These are phyloP conservation scores for Gavialis gangeticus DNA, from an alignment of 2,113 vertebrate genomes.

Conservation along the genomic window DNA sequence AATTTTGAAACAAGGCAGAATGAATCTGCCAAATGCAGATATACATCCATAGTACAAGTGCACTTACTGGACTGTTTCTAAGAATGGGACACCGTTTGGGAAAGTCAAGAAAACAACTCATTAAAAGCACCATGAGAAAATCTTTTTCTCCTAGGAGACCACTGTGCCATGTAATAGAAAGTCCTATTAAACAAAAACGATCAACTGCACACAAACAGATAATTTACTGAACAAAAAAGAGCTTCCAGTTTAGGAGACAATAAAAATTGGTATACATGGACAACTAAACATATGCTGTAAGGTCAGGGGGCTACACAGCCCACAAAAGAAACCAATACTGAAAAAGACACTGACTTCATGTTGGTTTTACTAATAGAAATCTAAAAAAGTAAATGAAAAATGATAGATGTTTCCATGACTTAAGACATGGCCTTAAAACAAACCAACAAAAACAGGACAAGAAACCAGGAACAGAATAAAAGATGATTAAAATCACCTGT, in stretches of 20 bases:
- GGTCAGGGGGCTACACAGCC: background rate
- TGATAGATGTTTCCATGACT: background rate
- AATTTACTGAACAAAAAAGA: slow-evolving; percentile 39
- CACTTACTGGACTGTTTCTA: background rate
- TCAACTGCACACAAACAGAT: background rate
- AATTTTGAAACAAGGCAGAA: slow-evolving; percentile 21
- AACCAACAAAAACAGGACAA: slow-evolving; percentile 28
- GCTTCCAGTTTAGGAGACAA: slow-evolving; percentile 27
- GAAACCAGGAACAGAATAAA: slow-evolving; percentile 36
- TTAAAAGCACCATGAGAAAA: slow-evolving; percentile 43
- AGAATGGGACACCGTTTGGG: slow-evolving; percentile 1
- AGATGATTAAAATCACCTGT: slow-evolving; percentile 57
- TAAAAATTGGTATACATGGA: background rate
- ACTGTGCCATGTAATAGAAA: background rate
- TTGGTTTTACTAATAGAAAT: slow-evolving; percentile 39
- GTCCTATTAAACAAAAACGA: slow-evolving; percentile 34
- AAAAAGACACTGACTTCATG: background rate
- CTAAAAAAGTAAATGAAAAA: slow-evolving; percentile 28
- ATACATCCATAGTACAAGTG: background rate
- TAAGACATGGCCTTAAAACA: background rate
- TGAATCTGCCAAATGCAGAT: background rate
- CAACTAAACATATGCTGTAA: background rate
- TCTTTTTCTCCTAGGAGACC: slow-evolving; percentile 14
- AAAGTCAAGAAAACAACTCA: slow-evolving; percentile 45
- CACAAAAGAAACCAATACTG: background rate